phyloP scores from a whole-genome alignment of 2,113 vertebrate species.

The Protobothrops flavoviridis region DNA sequence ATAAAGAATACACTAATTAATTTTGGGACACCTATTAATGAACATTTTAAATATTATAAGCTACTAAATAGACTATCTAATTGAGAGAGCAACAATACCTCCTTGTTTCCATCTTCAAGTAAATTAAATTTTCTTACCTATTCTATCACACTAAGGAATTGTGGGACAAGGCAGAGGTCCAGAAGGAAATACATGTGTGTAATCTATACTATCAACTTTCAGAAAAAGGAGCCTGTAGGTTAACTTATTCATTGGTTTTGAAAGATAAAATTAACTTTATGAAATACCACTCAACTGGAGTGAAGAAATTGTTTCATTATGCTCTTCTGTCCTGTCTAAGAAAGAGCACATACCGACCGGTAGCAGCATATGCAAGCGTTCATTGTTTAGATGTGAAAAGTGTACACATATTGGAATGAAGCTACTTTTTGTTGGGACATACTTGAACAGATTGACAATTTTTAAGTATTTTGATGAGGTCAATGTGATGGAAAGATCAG shows the following conservation, averaged over 20 bases:
- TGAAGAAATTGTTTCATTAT: not conserved
- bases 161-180: not conserved
- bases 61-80: slow-evolving; percentile 5
- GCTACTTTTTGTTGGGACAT: not conserved
- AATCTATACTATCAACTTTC: not conserved
- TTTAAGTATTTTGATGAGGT: not conserved
- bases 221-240: not conserved
- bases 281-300: not conserved
- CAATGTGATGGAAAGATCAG: not conserved
- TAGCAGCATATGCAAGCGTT: not conserved
- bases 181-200: not conserved
- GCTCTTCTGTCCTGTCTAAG: not conserved
- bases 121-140: not conserved
- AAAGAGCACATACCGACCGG: not conserved
- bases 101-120: not conserved
- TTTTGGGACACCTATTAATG: slow-evolving; percentile 47
- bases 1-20: slow-evolving; percentile 10
- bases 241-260: not conserved
- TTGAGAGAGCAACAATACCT: not conserved
- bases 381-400: not conserved
- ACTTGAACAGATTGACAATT: not conserved
- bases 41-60: slow-evolving; percentile 22
- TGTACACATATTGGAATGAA: not conserved
- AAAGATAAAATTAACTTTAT: not conserved
- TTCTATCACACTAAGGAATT: not conserved